A percentile compares a stretch with the other conserved stretches of the same genome.
Conservation (phyloP, 2,888 invertebrate genomes). For the Blastobasis adustella region DNA sequence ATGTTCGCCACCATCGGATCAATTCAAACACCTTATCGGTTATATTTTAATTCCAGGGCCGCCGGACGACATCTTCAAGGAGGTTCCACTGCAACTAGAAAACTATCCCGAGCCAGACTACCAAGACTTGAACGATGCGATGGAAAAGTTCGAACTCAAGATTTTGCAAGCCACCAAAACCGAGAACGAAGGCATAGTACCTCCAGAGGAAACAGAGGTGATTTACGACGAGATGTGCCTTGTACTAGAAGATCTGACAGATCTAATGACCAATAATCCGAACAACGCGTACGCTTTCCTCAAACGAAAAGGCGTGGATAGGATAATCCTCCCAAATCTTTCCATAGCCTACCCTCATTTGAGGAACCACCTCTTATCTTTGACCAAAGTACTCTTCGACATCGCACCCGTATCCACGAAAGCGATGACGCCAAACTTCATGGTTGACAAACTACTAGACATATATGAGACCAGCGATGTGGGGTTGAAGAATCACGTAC, state of each 20-base stretch:
- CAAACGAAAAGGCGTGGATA: conserved; percentile 39
- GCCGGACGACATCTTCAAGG: too few species aligned
- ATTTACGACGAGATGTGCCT: conserved; percentile 27
- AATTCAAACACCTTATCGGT: too few species aligned
- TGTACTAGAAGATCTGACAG: conserved; percentile 26
- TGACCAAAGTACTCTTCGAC: conserved; percentile 39
- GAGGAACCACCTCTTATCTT: conserved; percentile 28
- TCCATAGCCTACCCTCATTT: conserved; percentile 23
- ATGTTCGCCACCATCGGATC: too few species aligned
- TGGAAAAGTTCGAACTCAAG: conserved; percentile 26
- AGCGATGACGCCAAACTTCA: conserved; percentile 30
- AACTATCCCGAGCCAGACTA: too few species aligned
- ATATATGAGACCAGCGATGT: conserved; percentile 43
- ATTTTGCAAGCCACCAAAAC: conserved; percentile 8
- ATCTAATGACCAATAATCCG: conserved; percentile 23
- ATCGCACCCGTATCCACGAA: conserved; percentile 33
- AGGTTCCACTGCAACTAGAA: too few species aligned
- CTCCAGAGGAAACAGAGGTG: conserved; percentile 22
- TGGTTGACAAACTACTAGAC: conserved; percentile 43
- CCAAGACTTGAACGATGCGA: conserved; percentile 10
- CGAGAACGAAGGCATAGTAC: conserved; percentile 10
- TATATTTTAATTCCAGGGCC: too few species aligned
- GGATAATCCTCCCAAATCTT: conserved; percentile 32
- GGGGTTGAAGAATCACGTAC: conserved; percentile 36
- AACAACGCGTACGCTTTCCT: conserved; percentile 38